Evolutionary conservation across 2,113 vertebrate genomes (phyloP), one percentile per base, ranked within the genome.

Genomic region (Rhodinocichla rosea): DNA sequence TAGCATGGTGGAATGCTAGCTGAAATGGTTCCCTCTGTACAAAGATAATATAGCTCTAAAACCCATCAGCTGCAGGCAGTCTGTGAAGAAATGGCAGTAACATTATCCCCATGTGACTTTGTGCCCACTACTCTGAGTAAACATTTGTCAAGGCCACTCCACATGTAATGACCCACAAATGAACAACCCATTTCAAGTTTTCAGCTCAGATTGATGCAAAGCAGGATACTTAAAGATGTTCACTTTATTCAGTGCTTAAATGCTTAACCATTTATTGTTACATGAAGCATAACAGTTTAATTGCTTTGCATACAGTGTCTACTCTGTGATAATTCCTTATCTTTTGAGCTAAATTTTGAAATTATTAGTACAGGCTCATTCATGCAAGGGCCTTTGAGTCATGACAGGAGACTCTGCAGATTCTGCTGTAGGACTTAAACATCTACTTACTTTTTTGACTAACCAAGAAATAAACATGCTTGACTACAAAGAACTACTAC

Each of bases 241-340:
- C 40, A 55, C 42, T 86, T 90, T 63, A 50, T 67, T 83, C 39
- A 59, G 1, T 40, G 39, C 39, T 91, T 91, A 87, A 93, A 91
- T 92, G 87, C 60, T 94, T 93, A 83, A 91, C 44, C 37, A 90
- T 94, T 95, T 96, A 74, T 85, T 90, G 50, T 70, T 89, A 77
- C 37, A 45, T 90, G 90, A 96, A 96, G 95, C 94, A 95, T 92
- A 96, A 90, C 59, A 24, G 30, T 95, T 93, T 96, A 93, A 94
- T 97, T 95, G 86, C 76, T 89, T 68, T 92, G 71, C 50, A 49
- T 53, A 22, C 30, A 57, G 57, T 44, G 57, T 67, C 90, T 73
- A 24, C 24, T 81, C 28, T 57, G 65, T 6, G 56, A 50, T 90
- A 94, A 92, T 86, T 89, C 39, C 55, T 90, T 95, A 59, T 83